Evolutionary conservation across 2,888 invertebrate species (phyloP), one percentile per base, ranked within the genome.

Genomic region (Didymodactylos carnosus): DNA sequence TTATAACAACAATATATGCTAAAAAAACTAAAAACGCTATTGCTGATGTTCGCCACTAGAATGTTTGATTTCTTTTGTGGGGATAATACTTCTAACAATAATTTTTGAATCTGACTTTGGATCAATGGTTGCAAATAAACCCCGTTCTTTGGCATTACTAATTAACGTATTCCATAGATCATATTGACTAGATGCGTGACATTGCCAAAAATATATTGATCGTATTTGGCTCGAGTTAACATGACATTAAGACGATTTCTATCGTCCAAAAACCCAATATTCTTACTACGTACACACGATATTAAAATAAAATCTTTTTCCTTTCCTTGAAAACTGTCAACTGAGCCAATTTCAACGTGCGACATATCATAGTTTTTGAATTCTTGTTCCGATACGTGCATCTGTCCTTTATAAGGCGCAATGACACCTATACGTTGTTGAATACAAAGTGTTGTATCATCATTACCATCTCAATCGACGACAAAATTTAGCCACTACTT

Each of bases 231-330:
- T 78, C 93, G 86, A 0, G 94, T 93, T 25, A 93, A 84, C 76
- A 92, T 89, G 6, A 93, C 92, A 85, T 92, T 92, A 78, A 93
- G 85, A 77, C 92, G 86, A 79, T 90, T 89, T 19, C 86, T 86
- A 82, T 90, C 89, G 0, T 87, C 84, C 69, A 92, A 84, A 84
- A 93, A 62, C 11, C 35, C 62, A 19, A 62, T 35, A 19, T 29
- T 35, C 14, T 49, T 19, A 10, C 89, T 88, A 77, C 91, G 87
- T 2, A 91, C 91, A 83, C 90, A 89, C 0, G 92, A 91, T 78
- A 92, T 87, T 75, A 94, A 87, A 76, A 93, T 88, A 62, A 93
- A 87, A 83, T 92, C 92, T 75, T 89, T 88, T 85, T 94, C 92
- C 80, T 90, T 87, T 0, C 93, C 93, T 83, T 93, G 92, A 84